phyloP scores from a whole-genome alignment of 2,888 invertebrate genomes.

The Cyclophora albipunctata region DNA sequence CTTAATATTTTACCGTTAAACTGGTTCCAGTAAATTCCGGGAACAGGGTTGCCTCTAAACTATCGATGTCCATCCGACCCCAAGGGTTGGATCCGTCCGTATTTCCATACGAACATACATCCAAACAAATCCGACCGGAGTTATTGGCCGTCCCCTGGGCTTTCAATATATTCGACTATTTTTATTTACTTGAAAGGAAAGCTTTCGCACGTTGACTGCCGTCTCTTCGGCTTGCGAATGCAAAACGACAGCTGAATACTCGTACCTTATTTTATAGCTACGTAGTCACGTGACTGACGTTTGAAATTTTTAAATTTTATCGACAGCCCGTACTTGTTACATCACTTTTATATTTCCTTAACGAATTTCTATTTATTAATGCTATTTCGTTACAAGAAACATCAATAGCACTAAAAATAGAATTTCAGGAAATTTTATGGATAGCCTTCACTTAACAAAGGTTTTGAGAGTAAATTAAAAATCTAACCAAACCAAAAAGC shows the following conservation, averaged over 20 bases:
- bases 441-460: no score
- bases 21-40: constrained; percentile 11
- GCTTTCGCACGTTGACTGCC: constrained; percentile 43
- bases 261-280: constrained; percentile 38
- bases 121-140: constrained; percentile 56
- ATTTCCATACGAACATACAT: constrained; percentile 62
- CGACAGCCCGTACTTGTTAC: background rate
- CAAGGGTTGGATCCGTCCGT: constrained; percentile 21
- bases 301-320: constrained; percentile 17
- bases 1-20: constrained; percentile 6
- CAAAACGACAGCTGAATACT: constrained; percentile 48
- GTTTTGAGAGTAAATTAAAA: no score
- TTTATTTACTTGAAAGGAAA: constrained; percentile 59
- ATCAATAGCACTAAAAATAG: no score
- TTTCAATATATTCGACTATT: constrained; percentile 64
- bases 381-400: no score
- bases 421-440: no score
- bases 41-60: constrained; percentile 29
- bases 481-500: no score
- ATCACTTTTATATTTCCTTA: no score
- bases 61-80: constrained; percentile 34
- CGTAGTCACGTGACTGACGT: constrained; percentile 23
- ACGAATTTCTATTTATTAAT: no score
- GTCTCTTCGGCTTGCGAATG: constrained; percentile 34
- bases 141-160: constrained; percentile 66